A percentile compares a stretch with the other conserved stretches of the same genome.
phyloP scores from a whole-genome alignment of 92 coral and sea anemone species.

The Zoanthus gigantus region DNA sequence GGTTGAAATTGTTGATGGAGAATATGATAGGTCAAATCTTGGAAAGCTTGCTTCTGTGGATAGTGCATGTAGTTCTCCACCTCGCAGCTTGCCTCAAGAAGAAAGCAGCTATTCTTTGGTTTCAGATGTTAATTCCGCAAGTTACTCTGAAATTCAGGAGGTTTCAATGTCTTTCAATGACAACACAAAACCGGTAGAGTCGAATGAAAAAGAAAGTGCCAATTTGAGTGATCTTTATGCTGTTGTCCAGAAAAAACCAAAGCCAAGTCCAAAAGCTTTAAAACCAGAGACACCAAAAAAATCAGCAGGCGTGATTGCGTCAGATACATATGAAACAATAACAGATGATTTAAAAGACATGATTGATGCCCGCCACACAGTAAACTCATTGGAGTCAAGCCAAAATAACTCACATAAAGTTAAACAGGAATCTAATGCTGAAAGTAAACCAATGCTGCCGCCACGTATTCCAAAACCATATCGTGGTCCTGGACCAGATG shows the following conservation, averaged over 20 bases:
- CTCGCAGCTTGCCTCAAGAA: not conserved
- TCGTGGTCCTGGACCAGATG: slow-evolving; percentile 71
- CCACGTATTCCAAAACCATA: slow-evolving; percentile 96
- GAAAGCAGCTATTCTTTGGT: not conserved
- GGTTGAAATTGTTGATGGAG: slow-evolving; percentile 68
- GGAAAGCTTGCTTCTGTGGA: slow-evolving; percentile 24
- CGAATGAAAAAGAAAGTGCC: not conserved
- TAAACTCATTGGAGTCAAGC: slow-evolving; percentile 28
- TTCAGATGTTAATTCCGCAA: not conserved
- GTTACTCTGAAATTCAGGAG: slow-evolving; percentile 36
- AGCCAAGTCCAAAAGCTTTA: slow-evolving; percentile 25
- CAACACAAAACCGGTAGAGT: slow-evolving; percentile 33
- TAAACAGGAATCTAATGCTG: slow-evolving; percentile 12
- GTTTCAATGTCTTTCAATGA: slow-evolving; percentile 47
- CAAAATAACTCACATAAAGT: slow-evolving; percentile 25
- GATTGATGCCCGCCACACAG: slow-evolving; percentile 66
- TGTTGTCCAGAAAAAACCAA: slow-evolving; percentile 73
- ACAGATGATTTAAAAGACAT: slow-evolving; percentile 80
- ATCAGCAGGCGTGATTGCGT: slow-evolving; percentile 50
- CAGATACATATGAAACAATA: slow-evolving; percentile 73
- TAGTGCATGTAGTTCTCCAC: not conserved
- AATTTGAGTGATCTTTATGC: slow-evolving; percentile 68
- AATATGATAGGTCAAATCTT: slow-evolving; percentile 83
- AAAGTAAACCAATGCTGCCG: slow-evolving; percentile 54
- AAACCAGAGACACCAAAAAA: slow-evolving; percentile 30